These are phyloP conservation scores for Horisme vitalbata DNA, from an alignment of 2,888 invertebrate genomes.

Conservation along the genomic window DNA sequence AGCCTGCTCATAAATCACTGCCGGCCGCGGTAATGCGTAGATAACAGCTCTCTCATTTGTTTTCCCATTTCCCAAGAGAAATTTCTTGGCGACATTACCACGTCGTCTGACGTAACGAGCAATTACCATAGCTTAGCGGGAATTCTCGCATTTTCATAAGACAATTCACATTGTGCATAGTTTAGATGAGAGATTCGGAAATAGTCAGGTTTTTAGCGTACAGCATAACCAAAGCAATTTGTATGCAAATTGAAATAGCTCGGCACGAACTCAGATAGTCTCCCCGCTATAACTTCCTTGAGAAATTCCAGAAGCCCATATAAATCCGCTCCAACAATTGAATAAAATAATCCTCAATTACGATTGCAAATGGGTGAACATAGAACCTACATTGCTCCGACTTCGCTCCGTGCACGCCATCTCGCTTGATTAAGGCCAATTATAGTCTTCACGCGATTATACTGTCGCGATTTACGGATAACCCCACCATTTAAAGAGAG, in stretches of 20 bases:
- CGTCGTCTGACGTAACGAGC: constrained; percentile 64
- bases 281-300: constrained; percentile 7
- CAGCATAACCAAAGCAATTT: constrained; percentile 3
- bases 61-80: constrained; percentile 78
- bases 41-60: constrained; percentile 80
- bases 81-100: constrained; percentile 75
- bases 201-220: not conserved
- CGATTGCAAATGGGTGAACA: constrained; percentile 48
- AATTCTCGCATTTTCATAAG: constrained; percentile 13
- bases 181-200: constrained; percentile 1
- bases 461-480: constrained; percentile 67
- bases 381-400: constrained; percentile 43
- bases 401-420: constrained; percentile 52
- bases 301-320: constrained; percentile 33
- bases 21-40: constrained; percentile 71
- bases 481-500: constrained; percentile 64
- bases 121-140: constrained; percentile 52
- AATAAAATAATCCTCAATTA: constrained; percentile 50
- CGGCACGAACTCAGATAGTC: constrained; percentile 13
- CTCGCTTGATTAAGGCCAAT: constrained; percentile 73
- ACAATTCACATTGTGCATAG: constrained; percentile 8
- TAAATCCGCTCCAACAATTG: constrained; percentile 38
- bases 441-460: constrained; percentile 71
- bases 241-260: constrained; percentile 10
- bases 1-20: constrained; percentile 74